Percentiles rank a stretch among this genome's conserved stretches.
Evolutionary conservation across 1,140 invertebrate genomes (phyloP).

Genomic region (Drosophila sp.): DNA sequence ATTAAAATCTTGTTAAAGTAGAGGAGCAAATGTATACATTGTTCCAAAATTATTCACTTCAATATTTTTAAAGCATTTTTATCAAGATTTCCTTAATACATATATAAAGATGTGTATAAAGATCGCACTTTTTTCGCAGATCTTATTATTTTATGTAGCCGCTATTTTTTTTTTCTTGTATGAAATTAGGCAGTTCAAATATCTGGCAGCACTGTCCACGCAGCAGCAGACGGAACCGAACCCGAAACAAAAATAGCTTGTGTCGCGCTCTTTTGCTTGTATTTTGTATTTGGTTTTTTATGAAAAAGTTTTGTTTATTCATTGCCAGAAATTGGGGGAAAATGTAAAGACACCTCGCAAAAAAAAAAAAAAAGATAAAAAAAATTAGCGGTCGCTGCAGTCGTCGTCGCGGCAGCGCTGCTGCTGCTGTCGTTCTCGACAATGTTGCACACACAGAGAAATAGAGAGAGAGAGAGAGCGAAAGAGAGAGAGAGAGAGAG

Average conservation of each 20-base stretch:
- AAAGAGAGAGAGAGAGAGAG: not conserved
- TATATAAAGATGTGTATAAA: no score
- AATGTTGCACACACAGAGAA: constrained; percentile 18
- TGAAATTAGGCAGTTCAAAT: no score
- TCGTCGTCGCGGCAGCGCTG: constrained; percentile 1
- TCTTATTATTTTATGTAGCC: no score
- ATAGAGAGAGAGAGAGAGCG: no score
- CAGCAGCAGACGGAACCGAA: constrained; percentile 4
- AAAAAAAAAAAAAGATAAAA: constrained; percentile 14
- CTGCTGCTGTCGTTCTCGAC: constrained; percentile 29
- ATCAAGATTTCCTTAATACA: no score
- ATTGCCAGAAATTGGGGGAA: constrained; percentile 21
- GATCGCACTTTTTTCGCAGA: no score
- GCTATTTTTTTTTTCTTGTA: no score
- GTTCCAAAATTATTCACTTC: no score
- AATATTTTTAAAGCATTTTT: no score
- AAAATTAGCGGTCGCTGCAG: constrained; percentile 26
- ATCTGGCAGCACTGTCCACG: no score
- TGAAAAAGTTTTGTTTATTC: constrained; percentile 21
- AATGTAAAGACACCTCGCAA: constrained; percentile 29
- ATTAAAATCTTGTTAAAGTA: no score
- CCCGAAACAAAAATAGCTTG: constrained; percentile 24
- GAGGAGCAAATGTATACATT: no score
- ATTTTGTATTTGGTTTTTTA: constrained; percentile 7
- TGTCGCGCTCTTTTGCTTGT: constrained; percentile 5